Evolutionary conservation across 2,113 vertebrate genomes (phyloP).

Genomic region (Elgaria multicarinata): DNA sequence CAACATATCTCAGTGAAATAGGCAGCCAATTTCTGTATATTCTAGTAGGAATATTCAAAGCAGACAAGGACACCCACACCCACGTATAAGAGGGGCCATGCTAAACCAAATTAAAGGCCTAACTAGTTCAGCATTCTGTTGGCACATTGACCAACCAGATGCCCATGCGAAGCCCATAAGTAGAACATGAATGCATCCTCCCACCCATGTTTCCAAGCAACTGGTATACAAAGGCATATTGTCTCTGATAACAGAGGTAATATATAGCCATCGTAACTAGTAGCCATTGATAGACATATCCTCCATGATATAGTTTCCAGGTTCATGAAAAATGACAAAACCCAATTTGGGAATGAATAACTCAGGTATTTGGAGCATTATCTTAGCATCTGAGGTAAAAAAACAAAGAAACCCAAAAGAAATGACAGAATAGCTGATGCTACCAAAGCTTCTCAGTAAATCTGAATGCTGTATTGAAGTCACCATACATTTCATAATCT

Average conservation of each 20-base stretch:
- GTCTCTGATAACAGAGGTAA: too few relatives aligned
- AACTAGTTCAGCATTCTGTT: too few relatives aligned
- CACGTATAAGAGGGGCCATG: too few relatives aligned
- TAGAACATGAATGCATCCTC: too few relatives aligned
- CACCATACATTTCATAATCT: conserved; percentile 6
- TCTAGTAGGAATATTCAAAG: neutral
- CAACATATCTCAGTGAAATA: neutral
- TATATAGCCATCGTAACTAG: too few relatives aligned
- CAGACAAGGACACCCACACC: neutral
- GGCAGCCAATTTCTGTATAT: neutral
- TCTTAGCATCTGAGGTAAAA: neutral
- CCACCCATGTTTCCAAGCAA: too few relatives aligned
- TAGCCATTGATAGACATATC: too few relatives aligned
- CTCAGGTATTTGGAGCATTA: neutral
- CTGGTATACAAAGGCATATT: too few relatives aligned
- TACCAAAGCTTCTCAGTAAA: neutral
- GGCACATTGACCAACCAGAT: too few relatives aligned
- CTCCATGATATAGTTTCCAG: neutral
- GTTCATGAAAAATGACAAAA: neutral
- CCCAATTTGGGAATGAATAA: neutral
- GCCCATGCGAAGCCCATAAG: too few relatives aligned
- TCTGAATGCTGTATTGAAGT: neutral
- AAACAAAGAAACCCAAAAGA: neutral
- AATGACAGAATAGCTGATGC: neutral
- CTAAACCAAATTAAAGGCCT: too few relatives aligned